Evolutionary conservation across 1,140 invertebrate species (phyloP), one percentile per base, ranked within the genome.

Genomic region (Drosophila suzukii): DNA sequence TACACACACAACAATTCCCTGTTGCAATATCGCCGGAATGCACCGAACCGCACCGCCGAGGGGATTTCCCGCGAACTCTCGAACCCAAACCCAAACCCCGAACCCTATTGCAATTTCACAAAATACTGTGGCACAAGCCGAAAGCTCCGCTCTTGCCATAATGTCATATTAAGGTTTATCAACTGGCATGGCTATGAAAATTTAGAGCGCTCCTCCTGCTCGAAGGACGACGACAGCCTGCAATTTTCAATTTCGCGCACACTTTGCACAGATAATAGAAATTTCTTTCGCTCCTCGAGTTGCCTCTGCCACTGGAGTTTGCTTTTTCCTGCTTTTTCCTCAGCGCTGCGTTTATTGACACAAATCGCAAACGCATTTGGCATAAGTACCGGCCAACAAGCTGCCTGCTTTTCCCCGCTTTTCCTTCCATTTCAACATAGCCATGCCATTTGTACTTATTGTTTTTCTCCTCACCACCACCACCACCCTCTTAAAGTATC

Each of bases 231-330:
- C 57, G 66, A 62, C 62, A 51, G 75, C 66, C 63, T 71, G 83
- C 84, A 80, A 88, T 88, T 86, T 86, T 89, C 83, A 86, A 86
- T 86, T 86, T 86, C 84, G 83, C 83, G 83, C 84, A 86, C 82
- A 86, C 82, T 86, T 86, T 86, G 83, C 82, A 79, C 83, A 86
- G 83, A 86, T 86, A 86, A 86, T 86, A 89, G 83, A 86, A 86
- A 86, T 88, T 86, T 86, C 82, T 88, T 86, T 88, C 79, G 70
- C 63, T 58, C 38, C 41, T 57, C 20, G 41, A 68, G 56, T 56
- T 58, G 44, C 49, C 49, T 47, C 34, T 50, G 58, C 58, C 65
- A 46, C 61, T 44, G 58, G 30, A 36, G 63, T 57, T 32, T 47
- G 15, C 17, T 4, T 32, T 6, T 32, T 12, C 49, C 13, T 8